phyloP scores from a whole-genome alignment of 1,140 invertebrate species.

The Heliconius melpomene region DNA sequence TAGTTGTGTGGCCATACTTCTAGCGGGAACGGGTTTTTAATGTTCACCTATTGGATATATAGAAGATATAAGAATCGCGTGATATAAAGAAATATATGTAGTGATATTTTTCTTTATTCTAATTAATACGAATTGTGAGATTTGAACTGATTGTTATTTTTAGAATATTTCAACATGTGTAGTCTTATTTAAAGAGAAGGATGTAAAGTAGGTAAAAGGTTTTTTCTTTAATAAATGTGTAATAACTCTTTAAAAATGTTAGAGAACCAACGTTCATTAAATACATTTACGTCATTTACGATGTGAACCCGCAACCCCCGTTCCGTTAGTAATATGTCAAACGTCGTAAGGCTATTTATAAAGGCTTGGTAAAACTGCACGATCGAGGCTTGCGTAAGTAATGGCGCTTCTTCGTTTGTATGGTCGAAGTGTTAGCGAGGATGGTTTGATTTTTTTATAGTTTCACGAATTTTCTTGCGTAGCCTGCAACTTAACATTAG shows the following conservation, averaged over 20 bases:
- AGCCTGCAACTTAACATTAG: no score
- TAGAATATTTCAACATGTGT: no score
- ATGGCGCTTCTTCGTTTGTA: neutral
- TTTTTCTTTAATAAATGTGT: no score
- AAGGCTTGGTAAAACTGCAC: neutral
- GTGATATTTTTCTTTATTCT: no score
- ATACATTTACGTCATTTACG: neutral
- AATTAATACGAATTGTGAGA: no score
- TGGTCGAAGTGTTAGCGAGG: neutral
- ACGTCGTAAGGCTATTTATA: conserved; percentile 12
- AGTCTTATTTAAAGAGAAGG: no score
- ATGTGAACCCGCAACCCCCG: neutral
- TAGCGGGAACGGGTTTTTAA: neutral
- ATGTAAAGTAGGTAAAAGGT: no score
- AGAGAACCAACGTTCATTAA: neutral
- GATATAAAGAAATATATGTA: no score
- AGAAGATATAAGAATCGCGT: no score
- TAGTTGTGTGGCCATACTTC: neutral
- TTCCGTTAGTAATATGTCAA: conserved; percentile 14
- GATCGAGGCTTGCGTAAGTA: conserved; percentile 3
- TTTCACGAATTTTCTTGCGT: no score
- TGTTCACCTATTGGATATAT: neutral
- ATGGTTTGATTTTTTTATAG: neutral
- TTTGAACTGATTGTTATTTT: no score
- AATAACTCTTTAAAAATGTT: no score